Evolutionary conservation across 2,888 invertebrate species (phyloP), one percentile per base, ranked within the genome.

Genomic region (Chrysina gloriosa): DNA sequence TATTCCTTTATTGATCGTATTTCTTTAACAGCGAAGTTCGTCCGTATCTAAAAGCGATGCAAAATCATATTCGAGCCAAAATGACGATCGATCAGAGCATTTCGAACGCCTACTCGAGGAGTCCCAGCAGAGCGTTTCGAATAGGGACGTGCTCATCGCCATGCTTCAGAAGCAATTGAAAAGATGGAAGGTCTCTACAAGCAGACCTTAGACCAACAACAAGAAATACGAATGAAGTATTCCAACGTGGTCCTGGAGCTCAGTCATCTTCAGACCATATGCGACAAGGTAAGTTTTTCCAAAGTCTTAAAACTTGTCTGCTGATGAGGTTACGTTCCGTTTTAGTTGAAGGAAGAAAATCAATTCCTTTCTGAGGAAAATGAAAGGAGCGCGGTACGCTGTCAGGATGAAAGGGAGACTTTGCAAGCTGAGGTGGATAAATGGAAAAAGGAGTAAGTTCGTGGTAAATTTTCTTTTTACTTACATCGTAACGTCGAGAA

Each of bases 141-240:
- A 71, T 50, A 73, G 75, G 72, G 77, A 79, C 42, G 66, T 67
- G 2, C 67, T 78, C n/a, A 77, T 79, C 11, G 58, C 65, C n/a
- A 71, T 75, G 69, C 67, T 79, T 14, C 74, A 77, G 61, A 50
- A 70, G 1, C 79, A 77, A 65, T 65, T 78, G 21, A 71, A 74
- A 63, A 73, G 72, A 70, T 76, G 52, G 77, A 78, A 66, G 71
- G 72, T 14, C 66, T 70, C 14, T 78, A 77, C 63, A 75, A 76
- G 69, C 69, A 73, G 39, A 72, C 73, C 31, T 68, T 78, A 23
- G 73, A 73, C 34, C 74, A 77, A 5, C 74, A 71, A 2, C 77
- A 79, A 70, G 69, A 73, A 34, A 64, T 78, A 4, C 71, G 76
- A 19, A 71, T 70, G 25, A 74, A 77, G 61, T 77, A 76, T 56